A percentile compares a stretch with the other conserved stretches of the same genome.
Conservation (phyloP, 2,888 invertebrate genomes). For the Brachycybe producta region DNA sequence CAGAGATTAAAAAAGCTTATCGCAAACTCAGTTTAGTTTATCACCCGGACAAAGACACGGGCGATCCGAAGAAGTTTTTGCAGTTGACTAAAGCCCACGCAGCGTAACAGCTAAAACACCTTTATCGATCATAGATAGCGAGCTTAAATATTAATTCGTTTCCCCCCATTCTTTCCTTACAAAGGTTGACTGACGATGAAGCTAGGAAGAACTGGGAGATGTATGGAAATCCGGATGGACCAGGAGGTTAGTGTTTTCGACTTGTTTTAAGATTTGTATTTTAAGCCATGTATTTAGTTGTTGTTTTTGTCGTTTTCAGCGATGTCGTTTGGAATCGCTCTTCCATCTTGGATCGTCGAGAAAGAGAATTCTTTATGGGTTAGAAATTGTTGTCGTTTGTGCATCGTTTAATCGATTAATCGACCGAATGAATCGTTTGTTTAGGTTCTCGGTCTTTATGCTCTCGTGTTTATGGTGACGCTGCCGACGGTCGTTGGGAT, state of each 20-base stretch:
- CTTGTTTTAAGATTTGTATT: not conserved
- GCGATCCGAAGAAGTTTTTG: conserved; percentile 95
- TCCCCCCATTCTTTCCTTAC: not conserved
- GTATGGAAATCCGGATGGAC: conserved; percentile 99
- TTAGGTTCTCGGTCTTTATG: conserved; percentile 71
- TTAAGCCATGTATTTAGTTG: not conserved
- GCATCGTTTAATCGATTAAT: not conserved
- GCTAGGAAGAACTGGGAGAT: conserved; percentile 95
- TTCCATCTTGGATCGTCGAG: conserved; percentile 99
- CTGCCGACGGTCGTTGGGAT: conserved; percentile 47
- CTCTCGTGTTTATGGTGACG: conserved; percentile 94
- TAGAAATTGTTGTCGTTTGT: no score
- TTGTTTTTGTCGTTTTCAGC: conserved; percentile 41
- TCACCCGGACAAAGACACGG: conserved; percentile 97
- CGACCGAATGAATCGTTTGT: conserved; percentile 6
- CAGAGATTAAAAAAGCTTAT: conserved; percentile 90
- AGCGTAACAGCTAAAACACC: conserved; percentile 32
- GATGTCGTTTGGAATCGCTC: conserved; percentile 97
- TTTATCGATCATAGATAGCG: not conserved
- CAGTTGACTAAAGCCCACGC: conserved; percentile 77
- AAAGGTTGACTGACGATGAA: conserved; percentile 79
- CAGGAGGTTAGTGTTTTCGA: conserved; percentile 46
- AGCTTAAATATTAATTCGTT: not conserved
- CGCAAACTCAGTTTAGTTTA: conserved; percentile 79
- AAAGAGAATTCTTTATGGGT: conserved; percentile 98